These are phyloP conservation scores for Yponomeuta plumbellus DNA, from an alignment of 2,888 invertebrate genomes.

Conservation along the genomic window DNA sequence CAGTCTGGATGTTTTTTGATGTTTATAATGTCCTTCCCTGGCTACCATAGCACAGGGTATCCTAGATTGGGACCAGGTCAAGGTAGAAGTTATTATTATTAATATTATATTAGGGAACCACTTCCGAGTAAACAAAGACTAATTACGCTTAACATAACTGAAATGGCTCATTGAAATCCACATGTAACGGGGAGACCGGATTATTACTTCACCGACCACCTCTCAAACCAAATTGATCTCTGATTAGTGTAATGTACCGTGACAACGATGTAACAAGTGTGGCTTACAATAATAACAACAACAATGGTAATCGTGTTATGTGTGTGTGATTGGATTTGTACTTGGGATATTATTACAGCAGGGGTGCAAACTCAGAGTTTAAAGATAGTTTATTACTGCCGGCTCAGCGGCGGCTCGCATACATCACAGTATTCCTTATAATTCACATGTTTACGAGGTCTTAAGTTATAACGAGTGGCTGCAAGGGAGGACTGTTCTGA, in stretches of 20 bases:
- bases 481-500: too few species aligned
- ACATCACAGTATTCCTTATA: too few species aligned
- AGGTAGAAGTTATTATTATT: too few species aligned
- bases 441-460: too few species aligned
- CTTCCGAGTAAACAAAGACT: background rate
- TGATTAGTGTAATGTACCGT: conserved; percentile 6
- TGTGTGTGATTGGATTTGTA: background rate
- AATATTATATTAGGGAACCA: conserved; percentile 11
- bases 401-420: too few species aligned
- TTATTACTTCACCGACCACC: conserved; percentile 10
- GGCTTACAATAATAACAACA: background rate
- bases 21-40: too few species aligned
- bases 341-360: background rate
- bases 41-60: too few species aligned
- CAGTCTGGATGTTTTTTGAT: too few species aligned
- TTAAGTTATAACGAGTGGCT: too few species aligned
- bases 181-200: conserved; percentile 8
- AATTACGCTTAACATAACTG: conserved; percentile 1
- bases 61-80: too few species aligned
- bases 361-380: too few species aligned
- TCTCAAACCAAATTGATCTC: background rate
- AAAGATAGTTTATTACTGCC: too few species aligned
- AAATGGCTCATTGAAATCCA: conserved; percentile 3
- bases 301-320: background rate
- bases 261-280: background rate